These are phyloP conservation scores for Brachymystax lenok DNA, from an alignment of 2,797 vertebrate genomes.

Conservation along the genomic window DNA sequence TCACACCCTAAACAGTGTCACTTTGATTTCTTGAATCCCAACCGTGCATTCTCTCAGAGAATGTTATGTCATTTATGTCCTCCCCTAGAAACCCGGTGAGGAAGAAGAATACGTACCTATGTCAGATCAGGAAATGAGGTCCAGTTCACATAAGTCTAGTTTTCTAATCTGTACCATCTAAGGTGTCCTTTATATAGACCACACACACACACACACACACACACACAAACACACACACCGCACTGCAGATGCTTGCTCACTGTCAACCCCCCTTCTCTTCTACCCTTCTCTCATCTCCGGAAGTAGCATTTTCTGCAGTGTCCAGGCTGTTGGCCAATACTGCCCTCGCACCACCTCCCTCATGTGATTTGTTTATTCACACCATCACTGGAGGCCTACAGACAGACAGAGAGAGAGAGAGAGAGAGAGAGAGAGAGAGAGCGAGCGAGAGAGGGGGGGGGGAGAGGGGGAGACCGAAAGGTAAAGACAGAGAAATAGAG, in stretches of 20 bases:
- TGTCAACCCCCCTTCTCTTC: background rate
- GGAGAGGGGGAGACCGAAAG: background rate
- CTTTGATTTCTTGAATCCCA: too few species aligned
- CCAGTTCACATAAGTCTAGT: background rate
- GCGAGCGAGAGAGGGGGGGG: background rate
- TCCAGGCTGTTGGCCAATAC: background rate
- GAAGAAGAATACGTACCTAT: background rate
- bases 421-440: background rate
- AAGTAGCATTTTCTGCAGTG: background rate
- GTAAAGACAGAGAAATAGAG: background rate
- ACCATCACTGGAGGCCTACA: background rate
- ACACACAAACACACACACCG: too few species aligned
- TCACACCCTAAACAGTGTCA: slow-evolving; percentile 43
- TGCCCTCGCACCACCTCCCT: background rate
- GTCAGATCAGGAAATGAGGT: background rate
- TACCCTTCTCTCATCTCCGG: background rate
- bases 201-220: slow-evolving; percentile 13
- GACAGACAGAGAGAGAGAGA: background rate
- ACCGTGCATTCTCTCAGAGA: slow-evolving; percentile 9
- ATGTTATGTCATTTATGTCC: slow-evolving; percentile 20
- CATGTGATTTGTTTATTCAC: background rate
- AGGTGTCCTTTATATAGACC: slow-evolving; percentile 29
- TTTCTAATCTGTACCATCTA: too few species aligned
- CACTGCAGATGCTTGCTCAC: background rate
- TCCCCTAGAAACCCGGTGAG: slow-evolving; percentile 36